phyloP scores from a whole-genome alignment of 2,888 invertebrate species.

The Sarcophaga subvicina region DNA sequence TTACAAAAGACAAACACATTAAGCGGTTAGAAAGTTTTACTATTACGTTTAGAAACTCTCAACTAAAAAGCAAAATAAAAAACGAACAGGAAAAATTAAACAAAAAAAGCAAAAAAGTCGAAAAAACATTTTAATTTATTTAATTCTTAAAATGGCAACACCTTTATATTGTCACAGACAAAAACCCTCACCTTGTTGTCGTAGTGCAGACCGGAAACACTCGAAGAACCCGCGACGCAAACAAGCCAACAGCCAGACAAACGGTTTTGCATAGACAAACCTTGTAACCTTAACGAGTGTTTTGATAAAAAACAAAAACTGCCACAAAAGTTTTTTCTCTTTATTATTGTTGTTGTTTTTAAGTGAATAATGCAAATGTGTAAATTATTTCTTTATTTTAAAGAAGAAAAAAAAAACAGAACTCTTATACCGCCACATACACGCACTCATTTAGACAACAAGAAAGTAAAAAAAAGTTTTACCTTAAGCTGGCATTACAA shows the following conservation, averaged over 20 bases:
- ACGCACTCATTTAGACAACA: not conserved
- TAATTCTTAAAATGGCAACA: constrained; percentile 52
- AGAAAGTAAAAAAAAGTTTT: constrained; percentile 12
- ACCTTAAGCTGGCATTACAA: constrained; percentile 46
- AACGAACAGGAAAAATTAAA: not conserved
- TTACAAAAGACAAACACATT: constrained; percentile 25
- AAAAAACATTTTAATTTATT: constrained; percentile 53
- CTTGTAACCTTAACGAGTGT: constrained; percentile 46
- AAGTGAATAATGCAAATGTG: constrained; percentile 66
- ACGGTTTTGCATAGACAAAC: constrained; percentile 14
- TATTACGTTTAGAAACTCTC: constrained; percentile 33
- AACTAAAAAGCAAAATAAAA: not conserved
- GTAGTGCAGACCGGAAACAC: constrained; percentile 28
- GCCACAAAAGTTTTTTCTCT: constrained; percentile 44
- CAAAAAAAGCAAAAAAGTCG: not conserved
- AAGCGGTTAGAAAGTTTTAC: constrained; percentile 61
- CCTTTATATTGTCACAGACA: constrained; percentile 44
- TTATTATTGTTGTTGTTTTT: constrained; percentile 28
- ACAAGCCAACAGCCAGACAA: constrained; percentile 42
- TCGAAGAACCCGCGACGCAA: not conserved
- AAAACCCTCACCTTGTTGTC: constrained; percentile 15
- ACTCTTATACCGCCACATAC: not conserved
- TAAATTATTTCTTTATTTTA: constrained; percentile 68
- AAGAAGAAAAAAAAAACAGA: constrained; percentile 20
- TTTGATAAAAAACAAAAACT: constrained; percentile 19